These are phyloP conservation scores for Rotaria magnacalcarata DNA, from an alignment of 2,888 invertebrate genomes.

Conservation along the genomic window DNA sequence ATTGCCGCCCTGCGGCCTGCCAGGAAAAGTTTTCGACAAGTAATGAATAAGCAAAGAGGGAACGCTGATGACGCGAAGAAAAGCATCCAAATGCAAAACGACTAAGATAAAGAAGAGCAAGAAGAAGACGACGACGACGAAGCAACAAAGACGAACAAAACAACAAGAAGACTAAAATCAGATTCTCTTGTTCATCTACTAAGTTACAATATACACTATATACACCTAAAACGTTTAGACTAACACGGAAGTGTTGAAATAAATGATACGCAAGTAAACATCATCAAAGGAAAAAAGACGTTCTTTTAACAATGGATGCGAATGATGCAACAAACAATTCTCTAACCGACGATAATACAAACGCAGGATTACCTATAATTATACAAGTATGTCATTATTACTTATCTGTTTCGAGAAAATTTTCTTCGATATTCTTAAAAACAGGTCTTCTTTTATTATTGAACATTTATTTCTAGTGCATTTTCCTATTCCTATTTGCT, in stretches of 20 bases:
- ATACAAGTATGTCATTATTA: not conserved
- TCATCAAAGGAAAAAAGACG: not conserved
- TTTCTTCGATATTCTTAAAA: no score
- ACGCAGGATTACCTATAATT: not conserved
- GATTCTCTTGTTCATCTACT: not conserved
- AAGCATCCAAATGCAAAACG: not conserved
- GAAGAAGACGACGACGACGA: not conserved
- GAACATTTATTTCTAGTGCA: conserved; percentile 64
- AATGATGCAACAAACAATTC: not conserved
- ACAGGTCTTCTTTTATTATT: not conserved
- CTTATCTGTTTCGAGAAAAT: no score
- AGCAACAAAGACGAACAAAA: not conserved
- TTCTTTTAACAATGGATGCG: no score
- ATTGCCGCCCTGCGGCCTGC: not conserved
- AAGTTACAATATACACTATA: not conserved
- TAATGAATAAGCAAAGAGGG: conserved; percentile 3
- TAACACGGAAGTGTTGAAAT: not conserved
- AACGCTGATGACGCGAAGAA: not conserved
- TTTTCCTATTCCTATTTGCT: conserved; percentile 80
- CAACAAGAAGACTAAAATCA: not conserved
- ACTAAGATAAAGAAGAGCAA: not conserved
- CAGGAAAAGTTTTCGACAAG: not conserved
- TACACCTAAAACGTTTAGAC: not conserved
- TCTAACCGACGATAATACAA: not conserved
- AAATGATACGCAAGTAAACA: not conserved